phyloP scores from a whole-genome alignment of 2,113 vertebrate genomes.

The Eublepharis macularius region DNA sequence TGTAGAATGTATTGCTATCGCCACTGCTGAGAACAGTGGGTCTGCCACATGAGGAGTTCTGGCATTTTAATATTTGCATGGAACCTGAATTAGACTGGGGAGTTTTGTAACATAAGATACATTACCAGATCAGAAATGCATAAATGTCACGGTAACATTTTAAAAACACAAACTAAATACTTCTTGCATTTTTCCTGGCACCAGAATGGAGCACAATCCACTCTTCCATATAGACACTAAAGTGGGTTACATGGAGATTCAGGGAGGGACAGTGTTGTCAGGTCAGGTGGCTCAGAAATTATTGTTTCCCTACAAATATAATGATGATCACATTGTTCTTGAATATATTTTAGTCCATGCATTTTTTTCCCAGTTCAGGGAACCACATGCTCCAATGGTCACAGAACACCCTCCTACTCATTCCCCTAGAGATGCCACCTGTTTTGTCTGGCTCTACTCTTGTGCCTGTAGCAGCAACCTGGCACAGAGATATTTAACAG shows the following conservation, averaged over 20 bases:
- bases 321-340: not conserved
- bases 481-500: not conserved
- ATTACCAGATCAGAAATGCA: not conserved
- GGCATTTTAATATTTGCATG: conserved; percentile 7
- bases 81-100: not conserved
- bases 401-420: not conserved
- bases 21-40: not conserved
- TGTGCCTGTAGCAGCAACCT: not conserved
- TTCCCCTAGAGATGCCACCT: not conserved
- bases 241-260: not conserved
- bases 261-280: not conserved
- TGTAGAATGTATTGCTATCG: not conserved
- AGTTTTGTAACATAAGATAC: not conserved
- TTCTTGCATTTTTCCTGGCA: not conserved
- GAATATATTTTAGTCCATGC: not conserved
- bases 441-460: not conserved
- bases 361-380: not conserved
- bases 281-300: not conserved
- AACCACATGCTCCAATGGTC: not conserved
- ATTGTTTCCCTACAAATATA: not conserved
- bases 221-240: not conserved
- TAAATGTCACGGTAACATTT: conserved; percentile 17
- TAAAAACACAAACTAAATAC: not conserved
- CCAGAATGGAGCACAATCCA: not conserved
- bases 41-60: not conserved